phyloP scores from a whole-genome alignment of 2,113 vertebrate species.

The Tapirus terrestris region DNA sequence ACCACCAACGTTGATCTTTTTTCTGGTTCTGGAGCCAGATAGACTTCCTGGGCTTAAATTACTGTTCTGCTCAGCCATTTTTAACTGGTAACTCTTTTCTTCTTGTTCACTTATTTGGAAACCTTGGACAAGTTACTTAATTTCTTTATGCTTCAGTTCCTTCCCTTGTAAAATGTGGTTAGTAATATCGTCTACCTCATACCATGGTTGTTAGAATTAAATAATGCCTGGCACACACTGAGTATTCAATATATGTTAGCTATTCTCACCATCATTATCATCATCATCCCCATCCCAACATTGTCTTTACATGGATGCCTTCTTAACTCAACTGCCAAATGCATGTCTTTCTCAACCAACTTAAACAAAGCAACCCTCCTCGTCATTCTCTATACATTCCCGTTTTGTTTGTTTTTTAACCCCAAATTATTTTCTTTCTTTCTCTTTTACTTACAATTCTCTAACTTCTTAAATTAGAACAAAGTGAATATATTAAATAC shows the following conservation, averaged over 20 bases:
- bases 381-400: not conserved
- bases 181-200: not conserved
- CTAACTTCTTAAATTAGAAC: conserved; percentile 20
- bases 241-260: not conserved
- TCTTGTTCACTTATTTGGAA: conserved; percentile 7
- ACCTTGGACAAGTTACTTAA: not conserved
- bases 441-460: conserved; percentile 31
- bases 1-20: not conserved
- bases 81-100: not conserved
- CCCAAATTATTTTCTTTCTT: conserved; percentile 31
- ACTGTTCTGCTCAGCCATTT: not conserved
- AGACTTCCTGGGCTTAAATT: not conserved
- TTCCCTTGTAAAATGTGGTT: conserved; percentile 24
- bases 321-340: not conserved
- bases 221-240: not conserved
- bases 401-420: not conserved
- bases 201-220: not conserved
- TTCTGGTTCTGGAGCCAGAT: not conserved
- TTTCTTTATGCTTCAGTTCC: conserved; percentile 2
- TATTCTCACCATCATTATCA: not conserved
- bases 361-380: not conserved
- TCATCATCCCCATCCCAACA: not conserved
- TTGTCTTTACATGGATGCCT: not conserved
- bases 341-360: not conserved
- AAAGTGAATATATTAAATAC: not conserved